Percentiles rank a stretch among this genome's conserved stretches.
Evolutionary conservation across 2,888 invertebrate species (phyloP).

Genomic region (Lymantria monacha): DNA sequence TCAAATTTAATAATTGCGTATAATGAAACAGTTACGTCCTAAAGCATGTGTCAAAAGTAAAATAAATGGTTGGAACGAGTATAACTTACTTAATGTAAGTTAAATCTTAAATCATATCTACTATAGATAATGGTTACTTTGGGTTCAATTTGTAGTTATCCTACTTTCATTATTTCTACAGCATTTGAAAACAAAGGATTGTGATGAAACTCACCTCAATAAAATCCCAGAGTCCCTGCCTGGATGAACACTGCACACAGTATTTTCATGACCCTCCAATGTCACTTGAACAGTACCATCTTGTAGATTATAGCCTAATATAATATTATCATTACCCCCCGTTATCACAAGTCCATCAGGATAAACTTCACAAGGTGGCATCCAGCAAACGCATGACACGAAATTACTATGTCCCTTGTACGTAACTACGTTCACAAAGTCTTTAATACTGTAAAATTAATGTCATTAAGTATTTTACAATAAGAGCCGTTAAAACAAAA

Average conservation of each 20-base stretch:
- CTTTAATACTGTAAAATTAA: constrained; percentile 71
- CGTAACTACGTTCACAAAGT: constrained; percentile 85
- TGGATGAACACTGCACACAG: constrained; percentile 82
- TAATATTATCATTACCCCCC: constrained; percentile 93
- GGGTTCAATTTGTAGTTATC: too few species aligned
- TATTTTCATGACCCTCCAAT: constrained; percentile 90
- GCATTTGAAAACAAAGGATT: too few species aligned
- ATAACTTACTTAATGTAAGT: too few species aligned
- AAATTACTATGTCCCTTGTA: constrained; percentile 93
- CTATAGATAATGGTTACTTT: too few species aligned
- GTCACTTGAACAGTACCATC: constrained; percentile 85
- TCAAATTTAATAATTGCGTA: too few species aligned
- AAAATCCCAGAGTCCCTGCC: constrained; percentile 67
- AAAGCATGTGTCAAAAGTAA: too few species aligned
- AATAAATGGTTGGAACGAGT: too few species aligned
- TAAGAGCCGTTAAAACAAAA: background rate
- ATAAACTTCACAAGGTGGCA: constrained; percentile 86
- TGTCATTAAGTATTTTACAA: constrained; percentile 3
- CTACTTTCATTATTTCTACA: too few species aligned
- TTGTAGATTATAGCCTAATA: constrained; percentile 89
- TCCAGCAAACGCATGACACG: constrained; percentile 90
- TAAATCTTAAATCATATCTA: too few species aligned
- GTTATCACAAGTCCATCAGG: constrained; percentile 92
- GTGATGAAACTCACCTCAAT: constrained; percentile 54
- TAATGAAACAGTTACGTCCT: too few species aligned